A percentile compares a stretch with the other conserved stretches of the same genome.
phyloP scores from a whole-genome alignment of 1,140 invertebrate species.

The Caenorhabditis tropicalis region DNA sequence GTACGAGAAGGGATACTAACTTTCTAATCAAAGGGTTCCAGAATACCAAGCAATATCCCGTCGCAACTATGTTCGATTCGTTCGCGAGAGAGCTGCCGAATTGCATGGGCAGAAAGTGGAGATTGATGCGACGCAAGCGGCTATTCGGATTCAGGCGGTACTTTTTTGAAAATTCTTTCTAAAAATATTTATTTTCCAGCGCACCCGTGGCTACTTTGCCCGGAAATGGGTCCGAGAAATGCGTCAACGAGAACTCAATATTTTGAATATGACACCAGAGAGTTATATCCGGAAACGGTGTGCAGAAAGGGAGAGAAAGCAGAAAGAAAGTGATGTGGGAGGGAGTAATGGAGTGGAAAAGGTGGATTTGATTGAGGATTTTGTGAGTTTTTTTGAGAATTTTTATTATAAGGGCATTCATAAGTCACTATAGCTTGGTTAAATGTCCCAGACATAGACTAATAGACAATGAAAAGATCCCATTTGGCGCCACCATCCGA shows the following conservation, averaged over 20 bases:
- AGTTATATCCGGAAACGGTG: slow-evolving; percentile 24
- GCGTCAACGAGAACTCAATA: neutral
- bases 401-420: too few relatives aligned
- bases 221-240: slow-evolving; percentile 23
- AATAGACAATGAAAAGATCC: too few relatives aligned
- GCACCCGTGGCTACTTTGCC: slow-evolving; percentile 9
- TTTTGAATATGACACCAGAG: slow-evolving; percentile 27
- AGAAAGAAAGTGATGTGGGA: neutral
- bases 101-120: slow-evolving; percentile 2
- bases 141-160: slow-evolving; percentile 16
- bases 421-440: too few relatives aligned
- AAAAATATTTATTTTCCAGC: neutral
- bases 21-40: neutral
- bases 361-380: neutral
- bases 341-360: neutral
- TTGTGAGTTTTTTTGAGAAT: slow-evolving; percentile 4
- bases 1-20: too few relatives aligned
- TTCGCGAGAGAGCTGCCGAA: slow-evolving; percentile 1
- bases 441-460: too few relatives aligned
- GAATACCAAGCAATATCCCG: slow-evolving; percentile 24
- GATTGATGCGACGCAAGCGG: slow-evolving; percentile 16
- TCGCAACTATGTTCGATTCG: slow-evolving; percentile 5
- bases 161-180: neutral
- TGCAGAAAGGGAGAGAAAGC: slow-evolving; percentile 3
- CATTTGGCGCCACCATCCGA: too few relatives aligned